A percentile compares a stretch with the other conserved stretches of the same genome.
Evolutionary conservation across 37 sponge, comb jelly and placozoan species (phyloP).

Genomic region (Beroe forskalii): DNA sequence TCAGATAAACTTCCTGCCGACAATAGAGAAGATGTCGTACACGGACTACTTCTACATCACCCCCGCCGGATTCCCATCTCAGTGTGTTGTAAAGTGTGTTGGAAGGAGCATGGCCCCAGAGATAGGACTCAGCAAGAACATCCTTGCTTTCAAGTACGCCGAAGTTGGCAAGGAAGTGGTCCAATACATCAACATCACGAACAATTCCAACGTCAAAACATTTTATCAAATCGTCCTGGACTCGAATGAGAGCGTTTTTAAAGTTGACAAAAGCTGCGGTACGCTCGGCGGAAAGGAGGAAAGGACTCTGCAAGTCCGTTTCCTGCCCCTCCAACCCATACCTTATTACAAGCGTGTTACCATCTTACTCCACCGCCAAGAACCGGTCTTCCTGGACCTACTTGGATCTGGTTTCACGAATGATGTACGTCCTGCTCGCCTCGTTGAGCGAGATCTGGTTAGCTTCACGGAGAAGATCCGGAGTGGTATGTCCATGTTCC

Average conservation of each 20-base stretch:
- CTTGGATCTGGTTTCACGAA: conserved; percentile 85
- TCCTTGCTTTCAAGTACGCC: conserved; percentile 73
- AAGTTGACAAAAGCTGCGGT: conserved; percentile 70
- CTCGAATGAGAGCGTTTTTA: conserved; percentile 77
- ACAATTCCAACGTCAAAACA: conserved; percentile 71
- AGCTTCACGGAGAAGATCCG: conserved; percentile 68
- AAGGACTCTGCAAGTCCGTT: conserved; percentile 70
- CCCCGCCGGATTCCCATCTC: conserved; percentile 47
- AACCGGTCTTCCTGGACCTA: conserved; percentile 78
- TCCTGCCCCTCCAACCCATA: conserved; percentile 77
- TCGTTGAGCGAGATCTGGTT: conserved; percentile 66
- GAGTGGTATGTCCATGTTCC: conserved; percentile 73
- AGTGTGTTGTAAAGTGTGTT: conserved; percentile 53
- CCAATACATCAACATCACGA: conserved; percentile 71
- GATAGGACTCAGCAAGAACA: conserved; percentile 65
- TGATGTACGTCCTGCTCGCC: conserved; percentile 74
- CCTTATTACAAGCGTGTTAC: conserved; percentile 78
- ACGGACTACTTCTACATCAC: conserved; percentile 27
- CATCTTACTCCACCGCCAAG: conserved; percentile 79
- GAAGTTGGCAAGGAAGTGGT: conserved; percentile 69
- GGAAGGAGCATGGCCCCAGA: conserved; percentile 68
- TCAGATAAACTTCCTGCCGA: conserved; percentile 43
- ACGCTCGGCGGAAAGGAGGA: conserved; percentile 64
- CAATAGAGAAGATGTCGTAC: conserved; percentile 9
- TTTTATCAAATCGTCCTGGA: conserved; percentile 73